Base-by-base conservation (phyloP, 2,113 vertebrate species). In the Barnardius zonarius region DNA sequence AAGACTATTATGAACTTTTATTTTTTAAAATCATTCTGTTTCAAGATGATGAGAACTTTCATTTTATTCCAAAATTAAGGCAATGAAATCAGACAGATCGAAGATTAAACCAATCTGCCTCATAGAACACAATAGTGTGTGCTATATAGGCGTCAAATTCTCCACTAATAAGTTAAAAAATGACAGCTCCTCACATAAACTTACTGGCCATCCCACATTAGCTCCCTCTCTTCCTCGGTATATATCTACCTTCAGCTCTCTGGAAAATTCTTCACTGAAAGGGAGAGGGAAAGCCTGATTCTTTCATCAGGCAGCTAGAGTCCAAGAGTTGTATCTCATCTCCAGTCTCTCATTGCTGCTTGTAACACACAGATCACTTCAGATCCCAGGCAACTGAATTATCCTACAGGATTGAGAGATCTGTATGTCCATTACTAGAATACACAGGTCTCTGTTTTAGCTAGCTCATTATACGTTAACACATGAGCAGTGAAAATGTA, bases 391-490 rank as follows among this genome's bases (percentile, higher is more conserved):
- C 33, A 87, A 87, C 35, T 48, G 52, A 93, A 69, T 57, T 70
- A 83, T 70, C 73, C 78, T 73, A 16, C 46, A 28, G 46, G 70
- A 88, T 86, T 69, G 70, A 28, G 70, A 49, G 59, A 73, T 88
- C 88, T 41, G 35, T 54, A 57, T 37, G 63, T 59, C 70, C 72
- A 77, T 35, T 80, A 74, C 49, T 69, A 88, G 86, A 83, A 89
- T 25, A 81, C 14, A 33, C 17, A 25, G 69, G 74, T 93, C 73
- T 86, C 92, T 91, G 74, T 82, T 95, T 88, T 80, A 94, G 67
- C 83, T 68, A 76, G 62, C 85, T 84, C 91, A 84, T 85, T 83
- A 48, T 76, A 82, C 69, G 67, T 86, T 92, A 88, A 43, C 82
- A 86, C 48, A 72, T 2, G 4, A 93, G 77, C 74, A 92, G 52